These are phyloP conservation scores for Tetanocera ferruginea DNA, from an alignment of 2,888 invertebrate genomes.

Conservation along the genomic window DNA sequence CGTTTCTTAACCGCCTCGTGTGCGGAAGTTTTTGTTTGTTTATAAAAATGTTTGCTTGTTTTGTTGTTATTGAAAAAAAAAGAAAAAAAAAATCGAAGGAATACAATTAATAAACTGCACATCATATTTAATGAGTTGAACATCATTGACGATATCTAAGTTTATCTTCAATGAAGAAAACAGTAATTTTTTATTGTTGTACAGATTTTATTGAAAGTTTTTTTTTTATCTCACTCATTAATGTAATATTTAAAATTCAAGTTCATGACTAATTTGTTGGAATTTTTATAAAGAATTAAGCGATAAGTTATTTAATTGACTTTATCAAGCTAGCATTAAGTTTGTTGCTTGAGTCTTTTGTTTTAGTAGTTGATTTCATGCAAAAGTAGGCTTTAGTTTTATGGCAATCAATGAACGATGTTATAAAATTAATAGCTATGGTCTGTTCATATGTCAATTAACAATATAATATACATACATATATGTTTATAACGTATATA, in stretches of 20 bases:
- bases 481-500: no score
- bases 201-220: background rate
- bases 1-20: no score
- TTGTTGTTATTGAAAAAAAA: background rate
- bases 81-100: background rate
- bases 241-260: constrained; percentile 2
- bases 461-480: background rate
- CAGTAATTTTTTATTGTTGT: background rate
- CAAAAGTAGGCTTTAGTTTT: background rate
- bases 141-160: background rate
- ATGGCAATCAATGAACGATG: no score
- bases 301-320: background rate
- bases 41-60: no score
- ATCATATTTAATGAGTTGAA: background rate
- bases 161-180: background rate
- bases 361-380: background rate
- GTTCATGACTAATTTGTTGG: background rate
- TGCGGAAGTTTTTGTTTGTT: no score
- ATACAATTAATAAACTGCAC: background rate
- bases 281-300: background rate
- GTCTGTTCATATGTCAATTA: background rate
- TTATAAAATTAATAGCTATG: background rate
- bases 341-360: constrained; percentile 13
- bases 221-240: background rate
- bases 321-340: background rate